phyloP scores from a whole-genome alignment of 1,140 invertebrate species.

The Teleopsis dalmanni region DNA sequence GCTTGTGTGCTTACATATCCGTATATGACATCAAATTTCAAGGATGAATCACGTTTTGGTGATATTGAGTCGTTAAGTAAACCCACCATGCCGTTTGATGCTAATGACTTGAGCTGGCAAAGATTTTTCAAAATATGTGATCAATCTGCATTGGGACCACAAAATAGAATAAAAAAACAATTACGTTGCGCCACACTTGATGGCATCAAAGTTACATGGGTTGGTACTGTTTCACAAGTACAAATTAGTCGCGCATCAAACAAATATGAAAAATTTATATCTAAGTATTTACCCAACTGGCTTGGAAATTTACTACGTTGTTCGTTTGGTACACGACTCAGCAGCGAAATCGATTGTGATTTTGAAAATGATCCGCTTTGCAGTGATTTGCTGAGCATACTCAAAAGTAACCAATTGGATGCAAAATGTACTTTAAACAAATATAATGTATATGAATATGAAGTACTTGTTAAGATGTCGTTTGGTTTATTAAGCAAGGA shows the following conservation, averaged over 20 bases:
- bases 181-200: constrained; percentile 60
- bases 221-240: constrained; percentile 62
- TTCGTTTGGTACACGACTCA: constrained; percentile 58
- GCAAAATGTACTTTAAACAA: constrained; percentile 57
- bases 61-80: constrained; percentile 19
- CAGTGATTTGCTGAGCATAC: constrained; percentile 47
- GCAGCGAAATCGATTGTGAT: constrained; percentile 46
- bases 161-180: constrained; percentile 57
- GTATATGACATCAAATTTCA: constrained; percentile 45
- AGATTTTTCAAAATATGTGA: constrained; percentile 65
- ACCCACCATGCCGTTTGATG: constrained; percentile 14
- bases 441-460: constrained; percentile 63
- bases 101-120: constrained; percentile 51
- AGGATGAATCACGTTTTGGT: constrained; percentile 35
- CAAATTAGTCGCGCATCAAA: constrained; percentile 57
- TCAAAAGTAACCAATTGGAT: constrained; percentile 47
- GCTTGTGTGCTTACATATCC: constrained; percentile 48
- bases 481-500: constrained; percentile 56
- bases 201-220: constrained; percentile 59
- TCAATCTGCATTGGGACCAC: constrained; percentile 59
- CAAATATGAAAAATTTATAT: constrained; percentile 50
- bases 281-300: constrained; percentile 52
- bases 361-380: constrained; percentile 35
- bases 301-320: constrained; percentile 56
- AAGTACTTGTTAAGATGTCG: constrained; percentile 61